Evolutionary conservation across 2,888 invertebrate genomes (phyloP).

Genomic region (Nymphalis polychloros): DNA sequence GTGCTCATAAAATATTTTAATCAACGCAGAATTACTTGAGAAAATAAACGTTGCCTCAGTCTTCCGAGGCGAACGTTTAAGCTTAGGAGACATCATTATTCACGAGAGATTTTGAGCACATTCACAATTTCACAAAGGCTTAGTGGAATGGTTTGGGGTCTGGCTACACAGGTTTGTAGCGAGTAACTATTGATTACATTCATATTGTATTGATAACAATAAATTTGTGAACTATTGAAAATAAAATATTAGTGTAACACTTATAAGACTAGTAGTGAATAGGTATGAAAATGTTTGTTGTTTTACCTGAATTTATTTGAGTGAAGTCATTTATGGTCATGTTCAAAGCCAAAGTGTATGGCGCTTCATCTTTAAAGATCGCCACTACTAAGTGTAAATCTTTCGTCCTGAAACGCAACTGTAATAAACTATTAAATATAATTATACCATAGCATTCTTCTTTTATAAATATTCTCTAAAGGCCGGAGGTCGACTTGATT

Average conservation of each 20-base stretch:
- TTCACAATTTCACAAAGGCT: conserved; percentile 5
- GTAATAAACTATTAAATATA: not conserved
- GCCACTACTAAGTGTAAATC: too few species aligned
- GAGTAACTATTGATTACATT: not conserved
- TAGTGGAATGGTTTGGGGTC: not conserved
- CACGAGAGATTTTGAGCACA: conserved; percentile 7
- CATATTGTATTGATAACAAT: too few species aligned
- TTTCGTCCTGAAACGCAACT: not conserved
- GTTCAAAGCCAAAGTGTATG: too few species aligned
- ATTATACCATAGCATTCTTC: too few species aligned
- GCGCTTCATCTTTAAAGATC: too few species aligned
- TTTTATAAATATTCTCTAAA: not conserved
- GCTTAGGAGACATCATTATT: conserved; percentile 10
- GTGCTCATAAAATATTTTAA: conserved; percentile 44
- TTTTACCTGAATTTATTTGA: too few species aligned
- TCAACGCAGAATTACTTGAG: conserved; percentile 40
- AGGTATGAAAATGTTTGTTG: too few species aligned
- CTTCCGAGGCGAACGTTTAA: conserved; percentile 7
- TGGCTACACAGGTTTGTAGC: not conserved
- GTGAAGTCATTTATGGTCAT: too few species aligned
- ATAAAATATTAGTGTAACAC: too few species aligned
- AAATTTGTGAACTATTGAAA: too few species aligned
- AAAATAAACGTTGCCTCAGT: conserved; percentile 8
- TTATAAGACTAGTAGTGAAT: too few species aligned
- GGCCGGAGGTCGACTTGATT: not conserved